Conservation (phyloP, 2,113 vertebrate genomes). For the Brachypodius melanocephalos region DNA sequence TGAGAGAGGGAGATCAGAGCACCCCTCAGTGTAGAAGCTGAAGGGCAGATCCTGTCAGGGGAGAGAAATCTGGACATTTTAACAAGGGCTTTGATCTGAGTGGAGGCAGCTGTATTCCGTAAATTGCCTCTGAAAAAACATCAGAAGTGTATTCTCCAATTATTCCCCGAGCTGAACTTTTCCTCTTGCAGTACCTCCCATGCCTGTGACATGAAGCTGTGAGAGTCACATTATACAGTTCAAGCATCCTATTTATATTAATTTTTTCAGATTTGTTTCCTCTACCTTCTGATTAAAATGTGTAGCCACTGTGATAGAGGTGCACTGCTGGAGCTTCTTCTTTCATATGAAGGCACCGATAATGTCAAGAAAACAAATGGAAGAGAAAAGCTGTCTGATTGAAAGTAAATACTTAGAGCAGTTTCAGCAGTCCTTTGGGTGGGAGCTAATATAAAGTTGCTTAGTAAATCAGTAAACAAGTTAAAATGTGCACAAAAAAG, state of each 20-base stretch:
- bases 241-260: slow-evolving; percentile 49
- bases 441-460: slow-evolving; percentile 67
- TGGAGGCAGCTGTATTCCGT: not conserved
- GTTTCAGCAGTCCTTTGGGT: slow-evolving; percentile 61
- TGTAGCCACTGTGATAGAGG: slow-evolving; percentile 43
- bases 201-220: not conserved
- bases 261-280: slow-evolving; percentile 42
- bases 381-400: slow-evolving; percentile 63
- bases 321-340: slow-evolving; percentile 36
- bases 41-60: not conserved
- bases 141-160: not conserved
- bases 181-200: not conserved
- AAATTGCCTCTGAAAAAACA: not conserved
- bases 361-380: slow-evolving; percentile 72
- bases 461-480: slow-evolving; percentile 72
- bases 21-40: not conserved
- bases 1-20: not conserved
- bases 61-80: not conserved
- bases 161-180: not conserved
- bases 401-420: slow-evolving; percentile 68
- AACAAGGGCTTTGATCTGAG: not conserved
- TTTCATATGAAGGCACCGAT: slow-evolving; percentile 44
- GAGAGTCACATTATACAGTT: slow-evolving; percentile 18
- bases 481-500: slow-evolving; percentile 69
- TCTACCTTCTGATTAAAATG: slow-evolving; percentile 51